A percentile compares a stretch with the other conserved stretches of the same genome.
These are phyloP conservation scores for Budorcas taxicolor DNA, from an alignment of 2,113 vertebrate genomes.

Conservation along the genomic window DNA sequence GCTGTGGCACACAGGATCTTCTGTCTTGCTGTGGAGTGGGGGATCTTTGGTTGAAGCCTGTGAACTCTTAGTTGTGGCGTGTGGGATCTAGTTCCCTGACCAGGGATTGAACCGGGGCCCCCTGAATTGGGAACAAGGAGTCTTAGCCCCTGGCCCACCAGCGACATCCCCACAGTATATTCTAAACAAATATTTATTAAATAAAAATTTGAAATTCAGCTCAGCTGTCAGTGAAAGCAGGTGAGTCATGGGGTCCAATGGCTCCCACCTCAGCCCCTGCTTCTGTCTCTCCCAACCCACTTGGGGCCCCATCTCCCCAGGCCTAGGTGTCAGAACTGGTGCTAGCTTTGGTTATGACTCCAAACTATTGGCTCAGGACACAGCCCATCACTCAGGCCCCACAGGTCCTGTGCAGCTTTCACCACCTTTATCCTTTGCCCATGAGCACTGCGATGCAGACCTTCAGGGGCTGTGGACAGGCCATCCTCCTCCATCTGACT, in stretches of 20 bases:
- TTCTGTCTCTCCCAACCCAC: neutral
- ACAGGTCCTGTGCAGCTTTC: neutral
- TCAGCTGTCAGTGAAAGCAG: neutral
- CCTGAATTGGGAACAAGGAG: neutral
- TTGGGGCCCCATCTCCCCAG: neutral
- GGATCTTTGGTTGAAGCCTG: neutral
- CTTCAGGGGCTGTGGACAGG: neutral
- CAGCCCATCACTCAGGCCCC: too few species aligned
- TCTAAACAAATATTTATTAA: neutral
- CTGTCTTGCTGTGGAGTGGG: neutral
- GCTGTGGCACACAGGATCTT: neutral
- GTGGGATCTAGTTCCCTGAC: neutral
- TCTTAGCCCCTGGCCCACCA: neutral
- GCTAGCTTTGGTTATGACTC: neutral
- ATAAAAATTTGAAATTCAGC: neutral
- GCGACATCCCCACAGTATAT: neutral
- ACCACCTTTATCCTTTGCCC: neutral
- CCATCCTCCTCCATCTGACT: neutral
- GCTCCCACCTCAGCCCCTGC: neutral
- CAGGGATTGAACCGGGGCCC: neutral
- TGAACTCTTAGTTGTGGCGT: neutral
- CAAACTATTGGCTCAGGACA: neutral
- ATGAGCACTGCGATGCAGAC: neutral
- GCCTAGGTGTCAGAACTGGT: neutral
- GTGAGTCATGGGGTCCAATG: neutral